phyloP scores from a whole-genome alignment of 2,888 invertebrate genomes.

The Osmoderma eremita region DNA sequence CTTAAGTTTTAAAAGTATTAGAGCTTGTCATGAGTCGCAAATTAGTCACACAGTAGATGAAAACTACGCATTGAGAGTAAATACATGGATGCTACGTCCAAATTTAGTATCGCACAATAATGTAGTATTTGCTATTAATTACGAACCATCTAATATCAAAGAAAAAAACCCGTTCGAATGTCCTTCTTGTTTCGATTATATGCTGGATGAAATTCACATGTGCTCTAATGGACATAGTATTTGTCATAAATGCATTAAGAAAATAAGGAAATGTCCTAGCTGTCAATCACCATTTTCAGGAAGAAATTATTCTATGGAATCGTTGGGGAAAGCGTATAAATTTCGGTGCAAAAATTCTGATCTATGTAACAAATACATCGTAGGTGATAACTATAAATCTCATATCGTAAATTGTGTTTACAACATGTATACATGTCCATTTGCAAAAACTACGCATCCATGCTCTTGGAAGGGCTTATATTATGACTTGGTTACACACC shows the following conservation, averaged over 20 bases:
- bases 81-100: not conserved
- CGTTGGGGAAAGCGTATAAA: not conserved
- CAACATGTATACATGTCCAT: no score
- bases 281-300: constrained; percentile 2
- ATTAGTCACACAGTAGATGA: not conserved
- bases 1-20: not conserved
- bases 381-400: not conserved
- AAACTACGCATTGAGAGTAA: not conserved
- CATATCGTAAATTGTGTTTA: not conserved
- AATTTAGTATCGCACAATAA: not conserved
- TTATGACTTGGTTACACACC: no score
- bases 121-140: not conserved
- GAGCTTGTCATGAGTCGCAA: not conserved
- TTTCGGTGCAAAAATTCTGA: constrained; percentile 16
- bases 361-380: not conserved
- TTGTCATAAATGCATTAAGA: not conserved
- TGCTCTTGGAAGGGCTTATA: no score
- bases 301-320: constrained; percentile 10
- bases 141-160: not conserved
- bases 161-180: constrained; percentile 11
- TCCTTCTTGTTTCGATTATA: constrained; percentile 1
- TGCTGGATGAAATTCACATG: not conserved
- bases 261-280: not conserved
- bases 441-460: no score
- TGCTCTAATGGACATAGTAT: not conserved